phyloP scores from a whole-genome alignment of 2,888 invertebrate genomes.

The Drosophila subsilvestris region DNA sequence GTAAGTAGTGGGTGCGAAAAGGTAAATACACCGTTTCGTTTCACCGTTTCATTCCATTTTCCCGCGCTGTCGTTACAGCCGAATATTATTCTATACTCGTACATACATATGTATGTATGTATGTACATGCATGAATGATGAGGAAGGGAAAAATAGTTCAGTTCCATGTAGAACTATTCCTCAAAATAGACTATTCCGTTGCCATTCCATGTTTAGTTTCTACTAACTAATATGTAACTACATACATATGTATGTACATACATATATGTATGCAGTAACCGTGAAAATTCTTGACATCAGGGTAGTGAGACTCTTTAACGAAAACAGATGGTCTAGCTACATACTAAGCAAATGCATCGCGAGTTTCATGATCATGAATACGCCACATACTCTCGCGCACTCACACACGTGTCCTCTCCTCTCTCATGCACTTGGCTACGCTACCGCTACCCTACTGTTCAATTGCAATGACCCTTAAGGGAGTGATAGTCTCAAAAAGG shows the following conservation, averaged over 20 bases:
- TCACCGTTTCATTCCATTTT: not conserved
- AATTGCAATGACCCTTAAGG: conserved; percentile 41
- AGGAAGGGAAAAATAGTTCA: no score
- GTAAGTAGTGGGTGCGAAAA: not conserved
- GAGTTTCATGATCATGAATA: not conserved
- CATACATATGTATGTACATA: not conserved
- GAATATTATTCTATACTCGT: not conserved
- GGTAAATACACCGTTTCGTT: not conserved
- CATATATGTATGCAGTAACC: no score
- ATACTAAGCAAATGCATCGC: not conserved
- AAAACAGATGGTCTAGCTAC: conserved; percentile 37
- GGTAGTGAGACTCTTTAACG: not conserved
- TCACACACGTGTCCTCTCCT: not conserved
- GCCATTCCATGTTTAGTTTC: no score
- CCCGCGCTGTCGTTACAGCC: conserved; percentile 6
- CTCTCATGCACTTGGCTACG: conserved; percentile 5
- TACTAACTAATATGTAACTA: not conserved
- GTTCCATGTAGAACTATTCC: not conserved
- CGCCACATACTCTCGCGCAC: not conserved
- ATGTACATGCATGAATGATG: not conserved
- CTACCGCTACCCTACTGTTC: conserved; percentile 19
- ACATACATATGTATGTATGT: no score
- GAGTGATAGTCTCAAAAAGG: conserved; percentile 58
- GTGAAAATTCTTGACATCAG: not conserved
- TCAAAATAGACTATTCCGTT: not conserved